A percentile compares a stretch with the other conserved stretches of the same genome.
Evolutionary conservation across 2,888 invertebrate genomes (phyloP).

Genomic region (Pasiphila rectangulata): DNA sequence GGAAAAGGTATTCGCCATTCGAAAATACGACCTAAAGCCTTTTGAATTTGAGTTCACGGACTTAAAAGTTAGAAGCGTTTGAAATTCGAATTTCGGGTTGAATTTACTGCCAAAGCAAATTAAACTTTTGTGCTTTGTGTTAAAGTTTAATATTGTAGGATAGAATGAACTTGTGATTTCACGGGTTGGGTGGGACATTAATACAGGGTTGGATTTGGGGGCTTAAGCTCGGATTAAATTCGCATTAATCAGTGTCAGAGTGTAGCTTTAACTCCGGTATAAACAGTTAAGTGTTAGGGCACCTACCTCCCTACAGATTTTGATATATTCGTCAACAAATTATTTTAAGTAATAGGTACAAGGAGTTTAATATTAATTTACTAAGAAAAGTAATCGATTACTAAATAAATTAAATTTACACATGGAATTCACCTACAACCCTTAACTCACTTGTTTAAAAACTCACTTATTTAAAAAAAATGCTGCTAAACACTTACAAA

Average conservation of each 20-base stretch:
- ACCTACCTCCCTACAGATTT: constrained; percentile 44
- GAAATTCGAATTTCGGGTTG: constrained; percentile 47
- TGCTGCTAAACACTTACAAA: not conserved
- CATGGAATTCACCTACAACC: too few relatives aligned
- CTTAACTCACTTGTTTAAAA: too few relatives aligned
- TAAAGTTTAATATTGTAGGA: constrained; percentile 52
- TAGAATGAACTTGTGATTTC: constrained; percentile 62
- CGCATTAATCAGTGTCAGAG: constrained; percentile 86
- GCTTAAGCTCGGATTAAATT: constrained; percentile 84
- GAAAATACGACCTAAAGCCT: constrained; percentile 62
- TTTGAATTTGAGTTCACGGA: constrained; percentile 70
- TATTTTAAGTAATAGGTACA: not conserved
- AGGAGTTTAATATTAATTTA: too few relatives aligned
- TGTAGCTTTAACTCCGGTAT: constrained; percentile 76
- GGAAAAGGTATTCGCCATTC: constrained; percentile 37
- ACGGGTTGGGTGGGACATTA: constrained; percentile 76
- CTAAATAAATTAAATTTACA: too few relatives aligned
- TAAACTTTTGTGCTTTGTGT: constrained; percentile 36
- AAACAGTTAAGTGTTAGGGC: constrained; percentile 81
- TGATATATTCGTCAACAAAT: constrained; percentile 46
- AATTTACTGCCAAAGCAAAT: constrained; percentile 35
- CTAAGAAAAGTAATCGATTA: too few relatives aligned
- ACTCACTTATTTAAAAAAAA: not conserved
- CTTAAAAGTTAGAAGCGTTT: constrained; percentile 63
- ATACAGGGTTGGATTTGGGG: constrained; percentile 80